Evolutionary conservation across 2,888 invertebrate species (phyloP).

Genomic region (Brachyptera risi): DNA sequence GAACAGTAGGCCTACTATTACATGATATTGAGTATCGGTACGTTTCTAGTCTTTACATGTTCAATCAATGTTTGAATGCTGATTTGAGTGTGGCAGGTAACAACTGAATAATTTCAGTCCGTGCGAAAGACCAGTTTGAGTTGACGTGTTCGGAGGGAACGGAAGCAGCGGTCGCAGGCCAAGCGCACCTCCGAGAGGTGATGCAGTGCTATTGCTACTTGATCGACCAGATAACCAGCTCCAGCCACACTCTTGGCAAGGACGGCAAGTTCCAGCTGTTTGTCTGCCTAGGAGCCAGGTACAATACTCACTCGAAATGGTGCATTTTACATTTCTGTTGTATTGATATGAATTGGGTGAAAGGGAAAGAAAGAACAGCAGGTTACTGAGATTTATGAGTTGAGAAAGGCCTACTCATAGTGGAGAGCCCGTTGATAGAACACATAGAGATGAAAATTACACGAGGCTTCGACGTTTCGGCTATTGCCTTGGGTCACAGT

Average conservation of each 20-base stretch:
- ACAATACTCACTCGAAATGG: no score
- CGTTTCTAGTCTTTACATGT: neutral
- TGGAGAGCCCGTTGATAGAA: no score
- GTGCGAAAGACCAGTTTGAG: constrained; percentile 77
- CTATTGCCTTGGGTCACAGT: no score
- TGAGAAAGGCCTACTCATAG: no score
- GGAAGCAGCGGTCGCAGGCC: neutral
- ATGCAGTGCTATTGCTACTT: constrained; percentile 71
- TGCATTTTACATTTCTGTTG: no score
- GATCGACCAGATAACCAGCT: constrained; percentile 81
- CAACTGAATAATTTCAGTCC: constrained; percentile 51
- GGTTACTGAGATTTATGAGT: no score
- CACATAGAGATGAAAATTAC: no score
- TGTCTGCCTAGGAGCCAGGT: constrained; percentile 91
- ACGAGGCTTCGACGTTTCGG: no score
- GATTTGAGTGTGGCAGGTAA: neutral
- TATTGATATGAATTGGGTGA: no score
- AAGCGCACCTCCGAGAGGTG: constrained; percentile 20
- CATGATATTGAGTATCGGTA: no score
- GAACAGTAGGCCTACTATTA: no score
- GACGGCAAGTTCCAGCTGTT: constrained; percentile 98
- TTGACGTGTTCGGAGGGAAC: constrained; percentile 57
- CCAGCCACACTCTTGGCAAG: constrained; percentile 85
- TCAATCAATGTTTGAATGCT: neutral
- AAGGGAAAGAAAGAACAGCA: no score